Evolutionary conservation across 1,140 invertebrate species (phyloP).

Genomic region (Ridgeia piscesae): DNA sequence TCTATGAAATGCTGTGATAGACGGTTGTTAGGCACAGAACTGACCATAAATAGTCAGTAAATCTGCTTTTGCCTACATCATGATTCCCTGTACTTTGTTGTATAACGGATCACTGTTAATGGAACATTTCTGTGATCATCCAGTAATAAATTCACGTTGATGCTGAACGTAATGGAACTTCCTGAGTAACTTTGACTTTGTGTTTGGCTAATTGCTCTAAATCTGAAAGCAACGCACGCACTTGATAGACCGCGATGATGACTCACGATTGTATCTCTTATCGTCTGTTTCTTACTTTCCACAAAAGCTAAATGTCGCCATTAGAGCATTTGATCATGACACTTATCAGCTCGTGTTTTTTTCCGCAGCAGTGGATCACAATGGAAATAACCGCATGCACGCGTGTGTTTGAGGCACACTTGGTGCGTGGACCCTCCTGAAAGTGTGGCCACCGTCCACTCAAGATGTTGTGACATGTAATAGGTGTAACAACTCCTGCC

Average conservation of each 20-base stretch:
- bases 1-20: not conserved
- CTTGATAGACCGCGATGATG: not conserved
- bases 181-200: not conserved
- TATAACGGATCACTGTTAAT: not conserved
- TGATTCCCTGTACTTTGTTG: not conserved
- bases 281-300: not conserved
- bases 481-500: not conserved
- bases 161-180: not conserved
- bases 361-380: too few species aligned
- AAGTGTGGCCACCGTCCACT: not conserved
- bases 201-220: slow-evolving; percentile 5
- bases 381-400: too few species aligned
- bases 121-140: not conserved
- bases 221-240: not conserved
- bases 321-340: not conserved
- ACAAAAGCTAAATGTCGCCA: not conserved
- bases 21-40: not conserved
- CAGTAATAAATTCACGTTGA: not conserved
- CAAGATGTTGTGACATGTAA: not conserved
- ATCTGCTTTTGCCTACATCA: not conserved
- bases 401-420: not conserved
- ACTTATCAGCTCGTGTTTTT: not conserved
- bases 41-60: not conserved
- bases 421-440: not conserved
- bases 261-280: not conserved